phyloP scores from a whole-genome alignment of 2,797 vertebrate species.

The Nothura maculosa region DNA sequence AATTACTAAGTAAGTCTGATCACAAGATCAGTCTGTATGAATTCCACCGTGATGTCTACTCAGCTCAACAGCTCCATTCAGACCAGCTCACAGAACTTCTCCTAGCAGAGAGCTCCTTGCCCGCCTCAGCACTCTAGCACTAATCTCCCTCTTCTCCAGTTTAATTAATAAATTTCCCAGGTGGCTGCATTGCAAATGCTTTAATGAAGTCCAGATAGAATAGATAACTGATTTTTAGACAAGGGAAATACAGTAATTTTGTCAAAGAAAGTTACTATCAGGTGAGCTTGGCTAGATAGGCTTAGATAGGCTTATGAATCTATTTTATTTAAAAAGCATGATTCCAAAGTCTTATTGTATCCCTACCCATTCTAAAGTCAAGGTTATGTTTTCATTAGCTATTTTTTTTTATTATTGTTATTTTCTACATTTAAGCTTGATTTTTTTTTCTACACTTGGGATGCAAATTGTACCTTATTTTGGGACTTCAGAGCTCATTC shows the following conservation, averaged over 20 bases:
- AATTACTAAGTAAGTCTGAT: conserved; percentile 65
- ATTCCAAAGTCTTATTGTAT: neutral
- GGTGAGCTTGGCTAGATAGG: conserved; percentile 11
- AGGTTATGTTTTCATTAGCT: neutral
- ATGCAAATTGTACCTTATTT: neutral
- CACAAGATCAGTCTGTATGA: neutral
- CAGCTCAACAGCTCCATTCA: neutral
- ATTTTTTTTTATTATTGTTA: neutral
- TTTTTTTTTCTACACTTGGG: neutral
- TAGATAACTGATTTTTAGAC: conserved; percentile 61
- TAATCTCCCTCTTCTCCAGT: conserved; percentile 56
- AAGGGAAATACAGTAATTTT: conserved; percentile 68
- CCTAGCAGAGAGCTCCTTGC: neutral
- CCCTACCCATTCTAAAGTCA: neutral
- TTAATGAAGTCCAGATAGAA: conserved; percentile 70
- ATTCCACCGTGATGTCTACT: neutral
- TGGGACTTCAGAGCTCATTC: neutral
- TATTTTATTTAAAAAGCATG: neutral
- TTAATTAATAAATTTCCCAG: conserved; percentile 75
- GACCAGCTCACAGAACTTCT: neutral
- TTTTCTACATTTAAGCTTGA: neutral
- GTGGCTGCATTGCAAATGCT: conserved; percentile 58
- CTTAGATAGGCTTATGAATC: too few species aligned
- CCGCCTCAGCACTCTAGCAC: neutral
- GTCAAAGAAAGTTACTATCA: conserved; percentile 50